Evolutionary conservation across 2,797 vertebrate genomes (phyloP).

Genomic region (Catostomus latipinnis): DNA sequence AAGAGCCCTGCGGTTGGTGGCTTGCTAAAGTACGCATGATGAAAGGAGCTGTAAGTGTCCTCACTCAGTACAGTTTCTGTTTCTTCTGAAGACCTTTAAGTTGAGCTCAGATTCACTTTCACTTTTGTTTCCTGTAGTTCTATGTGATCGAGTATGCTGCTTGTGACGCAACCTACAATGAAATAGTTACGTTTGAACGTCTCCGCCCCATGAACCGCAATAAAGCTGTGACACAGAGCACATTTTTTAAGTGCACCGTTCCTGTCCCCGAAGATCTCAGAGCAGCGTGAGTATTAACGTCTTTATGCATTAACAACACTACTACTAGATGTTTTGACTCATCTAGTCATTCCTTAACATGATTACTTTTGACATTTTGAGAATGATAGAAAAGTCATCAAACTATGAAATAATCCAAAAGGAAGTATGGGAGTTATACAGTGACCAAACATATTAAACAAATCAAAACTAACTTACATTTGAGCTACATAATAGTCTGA

Average conservation of each 20-base stretch:
- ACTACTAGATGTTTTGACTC: no score
- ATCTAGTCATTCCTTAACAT: no score
- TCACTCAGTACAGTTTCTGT: not conserved
- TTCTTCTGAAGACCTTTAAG: not conserved
- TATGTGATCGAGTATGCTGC: conserved; percentile 99
- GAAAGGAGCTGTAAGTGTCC: conserved; percentile 90
- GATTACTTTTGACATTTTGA: no score
- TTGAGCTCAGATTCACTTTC: conserved; percentile 3
- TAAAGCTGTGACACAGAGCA: conserved; percentile 91
- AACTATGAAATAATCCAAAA: no score
- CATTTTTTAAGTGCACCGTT: conserved; percentile 93
- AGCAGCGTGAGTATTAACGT: conserved; percentile 85
- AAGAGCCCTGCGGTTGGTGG: conserved; percentile 99
- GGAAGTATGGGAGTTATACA: no score
- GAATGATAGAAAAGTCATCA: no score
- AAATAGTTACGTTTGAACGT: conserved; percentile 97
- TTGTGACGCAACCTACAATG: conserved; percentile 97
- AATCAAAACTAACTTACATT: no score
- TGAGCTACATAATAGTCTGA: no score
- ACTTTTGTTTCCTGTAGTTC: conserved; percentile 79
- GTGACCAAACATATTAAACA: no score
- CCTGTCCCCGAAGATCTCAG: conserved; percentile 94
- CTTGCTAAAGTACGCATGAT: conserved; percentile 98
- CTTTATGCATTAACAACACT: not conserved
- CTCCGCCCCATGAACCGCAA: conserved; percentile 95